Base-by-base conservation (phyloP, 2,888 invertebrate genomes). In the Melipona beecheii region DNA sequence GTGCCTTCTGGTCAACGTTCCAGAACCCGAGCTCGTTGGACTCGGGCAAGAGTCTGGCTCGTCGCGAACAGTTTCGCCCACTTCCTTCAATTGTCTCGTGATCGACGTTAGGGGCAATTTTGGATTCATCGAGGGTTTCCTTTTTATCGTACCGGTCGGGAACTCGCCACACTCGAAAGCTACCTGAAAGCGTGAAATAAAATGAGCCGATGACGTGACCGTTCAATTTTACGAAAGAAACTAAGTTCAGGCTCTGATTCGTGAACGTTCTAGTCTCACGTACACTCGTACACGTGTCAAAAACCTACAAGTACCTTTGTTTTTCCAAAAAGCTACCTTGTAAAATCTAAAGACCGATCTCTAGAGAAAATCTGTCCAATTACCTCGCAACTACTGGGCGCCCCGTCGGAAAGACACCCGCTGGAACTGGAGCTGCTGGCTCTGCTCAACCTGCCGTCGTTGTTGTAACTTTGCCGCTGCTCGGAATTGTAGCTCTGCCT, bases 101-200 rank as follows among this genome's bases (percentile, higher is more conserved):
- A 98, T 98, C 93, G 97, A 97, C 4, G 98, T 98, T 86, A 98
- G 94, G 0, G 98, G 98, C 71, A 98, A 96, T 94, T 98, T 98
- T 13, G 98, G 98, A 94, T 98, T 98, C 97, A 98, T 97, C 27
- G 98, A 98, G 0, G 98, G 98, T 93, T 98, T 98, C 68, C 98
- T 96, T 93, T 98, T 98, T 83, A 98, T 98, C 54, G 98, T 98
- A 54, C 97, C 97, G 95, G 94, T 93, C 86, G 94, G 94, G 79
- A 94, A 94, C 85, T 94, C 94, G 5, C 94, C 94, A 62, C 94
- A 94, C 73, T 94, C 94, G 65, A 94, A 94, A 2, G 94, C 94
- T 60, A 94, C 94, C 93, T 93, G 60, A 6, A 43, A 17, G n/a
- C 27, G 31, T 17, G 31, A 36, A 68, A 64, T n/a, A 27, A 56